Base-by-base conservation (phyloP, 2,797 vertebrate genomes). In the Psittacula echo region DNA sequence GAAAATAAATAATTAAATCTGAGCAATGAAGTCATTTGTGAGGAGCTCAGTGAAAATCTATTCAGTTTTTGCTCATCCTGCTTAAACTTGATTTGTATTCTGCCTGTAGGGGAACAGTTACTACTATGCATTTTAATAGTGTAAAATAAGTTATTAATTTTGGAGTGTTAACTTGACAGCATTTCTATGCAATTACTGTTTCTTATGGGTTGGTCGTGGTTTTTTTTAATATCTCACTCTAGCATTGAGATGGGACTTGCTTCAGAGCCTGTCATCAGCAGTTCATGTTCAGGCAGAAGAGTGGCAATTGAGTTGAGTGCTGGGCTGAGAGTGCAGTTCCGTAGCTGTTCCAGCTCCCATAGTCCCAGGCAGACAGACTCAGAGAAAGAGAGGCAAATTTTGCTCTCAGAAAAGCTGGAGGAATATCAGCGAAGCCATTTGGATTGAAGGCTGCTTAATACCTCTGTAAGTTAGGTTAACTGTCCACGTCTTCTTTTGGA, bases 91-190 rank as follows among this genome's bases (percentile, higher is more conserved):
- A 85, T 94, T 93, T 94, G 42, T 79, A 21, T 76, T 87, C 77
- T 84, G 78, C 82, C 85, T 94, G 58, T 60, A 76, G 82, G 71
- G 73, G 30, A 91, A 16, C 30, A 67, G n/a, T 68, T 68, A 15
- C 50, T 84, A 41, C 76, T 66, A 22, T 88, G 66, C 70, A 61
- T 95, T 94, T 81, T 91, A 93, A 56, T 81, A 93, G 18, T 39
- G 41, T 87, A 66, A 96, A 92, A 47, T 27, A 84, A 91, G 66
- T 80, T 91, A 91, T 42, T 94, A 73, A 84, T 89, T 95, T 92
- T 78, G 30, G 42, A 68, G 17, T 74, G 62, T 93, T 85, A 81
- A 77, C 64, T 73, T 95, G 51, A 74, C 88, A 72, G 26, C 34
- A 66, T 75, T 83, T 85, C 72, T 87, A 0, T 83, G 53, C 65